Evolutionary conservation across 2,888 invertebrate genomes (phyloP).

Genomic region (Epinotia bilunana): DNA sequence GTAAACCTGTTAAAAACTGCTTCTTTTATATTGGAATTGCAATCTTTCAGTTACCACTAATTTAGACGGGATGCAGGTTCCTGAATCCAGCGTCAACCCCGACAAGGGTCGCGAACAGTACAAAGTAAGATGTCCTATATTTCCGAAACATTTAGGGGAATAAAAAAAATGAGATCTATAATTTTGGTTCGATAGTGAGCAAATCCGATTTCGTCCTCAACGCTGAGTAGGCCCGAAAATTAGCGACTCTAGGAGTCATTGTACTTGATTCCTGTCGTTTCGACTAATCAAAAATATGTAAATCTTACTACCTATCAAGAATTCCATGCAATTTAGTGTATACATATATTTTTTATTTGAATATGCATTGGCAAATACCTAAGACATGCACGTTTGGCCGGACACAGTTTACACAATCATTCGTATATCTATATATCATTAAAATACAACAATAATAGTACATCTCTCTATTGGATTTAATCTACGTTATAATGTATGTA

Average conservation of each 20-base stretch:
- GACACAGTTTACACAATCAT: constrained; percentile 74
- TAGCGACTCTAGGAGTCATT: constrained; percentile 67
- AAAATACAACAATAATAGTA: constrained; percentile 80
- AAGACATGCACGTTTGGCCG: constrained; percentile 78
- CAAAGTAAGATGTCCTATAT: constrained; percentile 30
- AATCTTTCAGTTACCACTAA: too few species aligned
- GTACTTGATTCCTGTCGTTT: constrained; percentile 72
- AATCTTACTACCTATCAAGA: constrained; percentile 65
- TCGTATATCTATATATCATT: constrained; percentile 72
- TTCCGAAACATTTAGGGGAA: constrained; percentile 39
- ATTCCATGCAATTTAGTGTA: constrained; percentile 66
- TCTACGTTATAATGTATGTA: constrained; percentile 77
- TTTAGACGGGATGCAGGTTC: background rate
- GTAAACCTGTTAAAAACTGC: too few species aligned
- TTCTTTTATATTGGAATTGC: too few species aligned
- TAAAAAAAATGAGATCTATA: constrained; percentile 77
- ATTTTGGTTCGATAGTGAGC: constrained; percentile 81
- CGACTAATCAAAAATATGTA: constrained; percentile 57
- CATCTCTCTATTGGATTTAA: constrained; percentile 79
- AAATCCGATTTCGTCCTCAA: constrained; percentile 74
- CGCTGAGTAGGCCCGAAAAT: constrained; percentile 68
- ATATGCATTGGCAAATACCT: constrained; percentile 74
- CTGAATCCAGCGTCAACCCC: constrained; percentile 18
- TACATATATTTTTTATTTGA: constrained; percentile 65
- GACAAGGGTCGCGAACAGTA: constrained; percentile 9